Base-by-base conservation (phyloP, 2,888 invertebrate genomes). In the Opisthograptis luteolata region DNA sequence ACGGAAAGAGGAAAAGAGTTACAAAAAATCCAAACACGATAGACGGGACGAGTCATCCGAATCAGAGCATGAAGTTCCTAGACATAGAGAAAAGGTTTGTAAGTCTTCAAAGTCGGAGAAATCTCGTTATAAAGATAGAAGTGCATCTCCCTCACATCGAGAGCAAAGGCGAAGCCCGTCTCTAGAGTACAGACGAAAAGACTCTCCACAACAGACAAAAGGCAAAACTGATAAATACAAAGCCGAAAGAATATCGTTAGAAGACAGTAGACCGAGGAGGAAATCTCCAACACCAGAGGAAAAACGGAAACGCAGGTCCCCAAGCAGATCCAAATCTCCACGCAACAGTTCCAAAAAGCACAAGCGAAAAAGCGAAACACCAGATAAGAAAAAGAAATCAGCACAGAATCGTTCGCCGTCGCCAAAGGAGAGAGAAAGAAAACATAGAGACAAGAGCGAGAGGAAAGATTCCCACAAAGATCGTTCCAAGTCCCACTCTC, bases 261-360 rank as follows among this genome's bases (percentile, higher is more conserved):
- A 54, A n/a, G 40, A 45, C 9, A 42, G 39, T 9, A 32, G 37
- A 19, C 32, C 46, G 1, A 42, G 32, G 30, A 51, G 41, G 6
- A 50, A 43, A 40, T 60, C 60, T 27, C 49, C 49, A n/a, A 47
- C 44, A 14, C 51, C 51, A 1, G 58, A 51, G 5, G 53, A 54
- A 3, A 42, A 9, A 20, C 15, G 24, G 3, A 58, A 56, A 39
- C 51, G 49, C 39, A 47, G 50, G 12, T 66, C 74, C 0, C 66
- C 58, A 2, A 84, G 79, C 53, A 66, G 64, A 24, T 86, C 86
- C 1, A 76, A 73, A 50, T 85, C 87, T 1, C 73, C 73, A 10
- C 70, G 70, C 8, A 79, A 75, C 55, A 63, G 45, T 15, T 65
- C 71, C 6, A 82, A 73, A 52, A 80, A 75, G 41, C 77, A 77